These are phyloP conservation scores for Tiaroga cobitis DNA, from an alignment of 2,797 vertebrate species.

Conservation along the genomic window DNA sequence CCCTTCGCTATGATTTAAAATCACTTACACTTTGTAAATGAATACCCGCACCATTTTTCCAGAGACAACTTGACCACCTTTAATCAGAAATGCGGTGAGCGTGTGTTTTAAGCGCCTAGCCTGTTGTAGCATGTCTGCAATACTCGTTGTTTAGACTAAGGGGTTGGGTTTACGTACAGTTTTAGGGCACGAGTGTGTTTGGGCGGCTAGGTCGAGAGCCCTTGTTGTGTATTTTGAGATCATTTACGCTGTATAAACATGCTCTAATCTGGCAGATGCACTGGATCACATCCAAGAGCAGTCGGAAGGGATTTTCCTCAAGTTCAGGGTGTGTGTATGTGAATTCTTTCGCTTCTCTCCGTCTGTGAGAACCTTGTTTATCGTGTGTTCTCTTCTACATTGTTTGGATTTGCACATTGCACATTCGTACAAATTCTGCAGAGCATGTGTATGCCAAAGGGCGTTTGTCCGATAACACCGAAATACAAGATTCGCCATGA, in stretches of 20 bases:
- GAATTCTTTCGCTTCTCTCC: conserved; percentile 19
- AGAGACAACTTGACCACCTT: not conserved
- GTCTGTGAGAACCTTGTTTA: conserved; percentile 35
- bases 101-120: conserved; percentile 20
- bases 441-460: not conserved
- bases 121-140: conserved; percentile 40
- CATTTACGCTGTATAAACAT: conserved; percentile 73
- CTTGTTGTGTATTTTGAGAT: conserved; percentile 72
- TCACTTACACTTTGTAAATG: conserved; percentile 18
- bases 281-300: conserved; percentile 46
- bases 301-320: conserved; percentile 50
- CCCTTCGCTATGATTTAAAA: conserved; percentile 18
- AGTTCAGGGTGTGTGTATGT: conserved; percentile 47
- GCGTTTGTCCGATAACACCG: not conserved
- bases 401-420: conserved; percentile 7
- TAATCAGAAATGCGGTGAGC: conserved; percentile 29
- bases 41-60: conserved; percentile 13
- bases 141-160: conserved; percentile 63
- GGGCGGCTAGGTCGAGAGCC: conserved; percentile 60
- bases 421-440: not conserved
- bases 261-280: conserved; percentile 67
- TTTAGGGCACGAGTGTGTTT: conserved; percentile 64
- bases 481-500: conserved; percentile 3
- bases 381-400: not conserved
- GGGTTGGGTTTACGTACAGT: conserved; percentile 64